Conservation (phyloP, 2,797 vertebrate genomes). For the Bradypodion pumilum region DNA sequence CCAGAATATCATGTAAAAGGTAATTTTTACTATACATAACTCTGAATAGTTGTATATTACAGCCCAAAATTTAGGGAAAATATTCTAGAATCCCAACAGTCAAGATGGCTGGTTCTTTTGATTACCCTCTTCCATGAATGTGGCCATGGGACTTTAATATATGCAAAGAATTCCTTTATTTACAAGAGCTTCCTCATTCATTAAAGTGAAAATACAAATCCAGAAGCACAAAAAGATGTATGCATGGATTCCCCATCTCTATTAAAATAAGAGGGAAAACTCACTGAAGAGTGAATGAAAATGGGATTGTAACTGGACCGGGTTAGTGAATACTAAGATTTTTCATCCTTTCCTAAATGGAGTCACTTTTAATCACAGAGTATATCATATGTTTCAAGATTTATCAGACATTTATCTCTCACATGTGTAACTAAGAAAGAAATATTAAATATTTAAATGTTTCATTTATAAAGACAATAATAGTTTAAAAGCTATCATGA, state of each 20-base stretch:
- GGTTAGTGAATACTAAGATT: background rate
- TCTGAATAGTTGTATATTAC: constrained; percentile 61
- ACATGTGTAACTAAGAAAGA: constrained; percentile 73
- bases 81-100: constrained; percentile 44
- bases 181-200: background rate
- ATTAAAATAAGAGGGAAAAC: constrained; percentile 12
- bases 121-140: background rate
- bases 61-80: constrained; percentile 37
- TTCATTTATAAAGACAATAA: constrained; percentile 76
- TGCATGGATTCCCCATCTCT: background rate
- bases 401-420: constrained; percentile 55
- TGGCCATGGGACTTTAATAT: background rate
- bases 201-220: background rate
- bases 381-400: constrained; percentile 41
- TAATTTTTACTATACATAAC: constrained; percentile 55
- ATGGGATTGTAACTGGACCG: background rate
- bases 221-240: constrained; percentile 47
- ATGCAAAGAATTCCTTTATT: background rate
- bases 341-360: constrained; percentile 43
- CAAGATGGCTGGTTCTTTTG: constrained; percentile 15
- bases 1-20: constrained; percentile 51
- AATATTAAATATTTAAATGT: constrained; percentile 76
- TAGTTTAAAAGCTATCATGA: constrained; percentile 75
- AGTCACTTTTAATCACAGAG: constrained; percentile 50
- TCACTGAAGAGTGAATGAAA: constrained; percentile 1